Percentiles rank a stretch among this genome's conserved stretches.
Evolutionary conservation across 2,797 vertebrate genomes (phyloP).

Genomic region (Otolemur crassicaudatus): DNA sequence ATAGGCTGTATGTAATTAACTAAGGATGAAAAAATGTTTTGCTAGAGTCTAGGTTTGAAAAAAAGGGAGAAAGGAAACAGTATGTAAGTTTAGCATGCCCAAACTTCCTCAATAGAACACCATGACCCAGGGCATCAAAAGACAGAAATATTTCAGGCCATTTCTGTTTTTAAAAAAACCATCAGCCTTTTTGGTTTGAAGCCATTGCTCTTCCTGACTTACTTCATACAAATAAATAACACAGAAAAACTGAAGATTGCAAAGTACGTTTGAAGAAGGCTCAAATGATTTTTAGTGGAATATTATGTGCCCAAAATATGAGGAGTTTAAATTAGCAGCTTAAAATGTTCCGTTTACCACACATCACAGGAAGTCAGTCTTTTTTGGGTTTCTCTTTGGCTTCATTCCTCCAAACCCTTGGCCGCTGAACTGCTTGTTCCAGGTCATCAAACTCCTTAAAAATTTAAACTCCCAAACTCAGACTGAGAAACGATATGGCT

Average conservation of each 20-base stretch:
- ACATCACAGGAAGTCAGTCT: not conserved
- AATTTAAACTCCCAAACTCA: slow-evolving; percentile 49
- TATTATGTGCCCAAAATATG: slow-evolving; percentile 43
- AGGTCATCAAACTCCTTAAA: slow-evolving; percentile 66
- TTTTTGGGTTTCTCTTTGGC: slow-evolving; percentile 7
- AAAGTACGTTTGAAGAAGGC: slow-evolving; percentile 40
- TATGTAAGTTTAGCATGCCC: slow-evolving; percentile 43
- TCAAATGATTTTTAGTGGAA: not conserved
- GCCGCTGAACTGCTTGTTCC: slow-evolving; percentile 66
- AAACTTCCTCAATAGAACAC: slow-evolving; percentile 63
- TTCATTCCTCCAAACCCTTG: slow-evolving; percentile 53
- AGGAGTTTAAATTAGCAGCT: slow-evolving; percentile 47
- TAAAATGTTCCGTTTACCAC: slow-evolving; percentile 41
- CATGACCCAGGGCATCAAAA: slow-evolving; percentile 75
- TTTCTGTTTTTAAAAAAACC: slow-evolving; percentile 62
- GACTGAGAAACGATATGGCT: not conserved
- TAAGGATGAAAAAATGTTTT: slow-evolving; percentile 27
- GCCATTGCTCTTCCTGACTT: not conserved
- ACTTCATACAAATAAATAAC: slow-evolving; percentile 59
- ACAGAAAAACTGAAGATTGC: slow-evolving; percentile 30
- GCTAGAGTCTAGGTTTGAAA: slow-evolving; percentile 3
- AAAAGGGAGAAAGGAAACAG: slow-evolving; percentile 43
- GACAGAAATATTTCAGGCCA: slow-evolving; percentile 72
- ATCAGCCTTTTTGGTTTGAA: slow-evolving; percentile 54
- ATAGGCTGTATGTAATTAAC: not conserved